Conservation (phyloP, 2,888 invertebrate species). For the Acanthosepion lycidas region DNA sequence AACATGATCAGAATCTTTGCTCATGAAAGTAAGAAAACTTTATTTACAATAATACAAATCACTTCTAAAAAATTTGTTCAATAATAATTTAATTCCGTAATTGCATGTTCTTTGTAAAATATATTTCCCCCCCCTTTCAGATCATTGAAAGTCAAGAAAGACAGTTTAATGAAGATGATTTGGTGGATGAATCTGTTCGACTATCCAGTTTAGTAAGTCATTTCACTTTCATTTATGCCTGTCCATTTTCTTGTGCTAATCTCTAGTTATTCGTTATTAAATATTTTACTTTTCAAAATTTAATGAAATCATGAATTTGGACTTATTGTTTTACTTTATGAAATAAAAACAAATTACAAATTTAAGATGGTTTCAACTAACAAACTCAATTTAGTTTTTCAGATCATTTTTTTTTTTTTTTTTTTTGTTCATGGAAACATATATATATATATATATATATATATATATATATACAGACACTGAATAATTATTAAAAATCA, state of each 20-base stretch:
- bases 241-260: no score
- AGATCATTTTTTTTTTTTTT: not conserved
- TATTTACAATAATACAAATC: no score
- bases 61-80: no score
- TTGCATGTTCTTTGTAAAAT: not conserved
- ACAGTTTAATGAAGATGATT: conserved; percentile 57
- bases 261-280: not conserved
- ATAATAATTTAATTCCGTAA: no score
- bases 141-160: conserved; percentile 83
- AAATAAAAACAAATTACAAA: no score
- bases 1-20: no score
- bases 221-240: not conserved
- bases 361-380: no score
- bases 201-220: conserved; percentile 81
- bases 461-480: not conserved
- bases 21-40: no score
- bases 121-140: conserved; percentile 70
- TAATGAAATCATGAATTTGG: not conserved
- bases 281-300: not conserved
- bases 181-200: conserved; percentile 80
- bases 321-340: no score
- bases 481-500: no score
- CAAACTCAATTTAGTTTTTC: no score
- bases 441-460: not conserved
- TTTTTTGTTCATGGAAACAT: not conserved